Base-by-base conservation (phyloP, 2,113 vertebrate genomes). In the Erythrocercus mccallii region DNA sequence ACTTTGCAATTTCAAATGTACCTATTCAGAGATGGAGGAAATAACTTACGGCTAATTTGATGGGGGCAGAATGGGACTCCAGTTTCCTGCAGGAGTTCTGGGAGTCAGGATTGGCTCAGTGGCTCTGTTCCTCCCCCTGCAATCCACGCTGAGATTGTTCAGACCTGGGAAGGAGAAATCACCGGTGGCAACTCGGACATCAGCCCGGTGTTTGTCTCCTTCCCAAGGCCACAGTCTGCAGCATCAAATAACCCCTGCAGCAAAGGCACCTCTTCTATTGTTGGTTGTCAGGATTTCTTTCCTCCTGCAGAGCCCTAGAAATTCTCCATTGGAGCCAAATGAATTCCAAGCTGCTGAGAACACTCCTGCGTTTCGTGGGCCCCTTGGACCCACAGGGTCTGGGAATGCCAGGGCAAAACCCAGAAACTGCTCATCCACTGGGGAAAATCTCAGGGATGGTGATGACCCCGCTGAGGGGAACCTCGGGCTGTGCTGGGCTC, bases 81-180 rank as follows among this genome's bases (percentile, higher is more conserved):
- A 64, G 53, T 22, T 47, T 37, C 15, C 79, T 70, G 72, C 60
- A 73, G 79, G 48, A 53, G 25, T 56, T n/a, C 14, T 11, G 31
- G 37, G 2, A n/a, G 77, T 10, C 45, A 25, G 62, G 35, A 14
- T 1, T 14, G 42, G 58, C 37, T 84, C 35, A 5, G 30, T 12
- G 56, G 21, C 22, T 28, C 54, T 69, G 44, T 57, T 65, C 33
- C 38, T 35, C 14, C 15, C 64, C 15, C 64, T 56, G 71, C 57
- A 25, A 6, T 13, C 42, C 48, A 28, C 44, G 9, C 12, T 1
- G 3, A 11, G 30, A 1, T 4, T 27, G 21, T 9, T 56, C 53
- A 17, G 50, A 28, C 5, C 48, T 9, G 4, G 35, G 24, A 77
- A 71, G 69, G 48, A 20, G 38, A 27, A 23, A 19, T 60, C 35